Conservation (phyloP, 2,113 vertebrate species). For the Bagarius yarrelli region DNA sequence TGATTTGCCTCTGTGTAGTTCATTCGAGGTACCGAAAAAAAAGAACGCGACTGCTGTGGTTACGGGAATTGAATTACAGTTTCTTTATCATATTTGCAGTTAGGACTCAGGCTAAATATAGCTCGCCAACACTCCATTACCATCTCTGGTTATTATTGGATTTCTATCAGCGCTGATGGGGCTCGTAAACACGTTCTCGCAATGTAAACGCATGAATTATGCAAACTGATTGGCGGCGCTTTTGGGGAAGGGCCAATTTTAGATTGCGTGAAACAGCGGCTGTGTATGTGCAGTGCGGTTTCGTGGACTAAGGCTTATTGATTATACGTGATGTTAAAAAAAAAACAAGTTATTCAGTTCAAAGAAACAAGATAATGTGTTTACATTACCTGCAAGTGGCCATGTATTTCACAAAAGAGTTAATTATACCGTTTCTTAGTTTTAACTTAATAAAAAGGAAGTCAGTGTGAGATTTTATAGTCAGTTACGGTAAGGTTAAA, state of each 20-base stretch:
- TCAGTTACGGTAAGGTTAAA: too few relatives aligned
- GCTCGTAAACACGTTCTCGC: slow-evolving; percentile 50
- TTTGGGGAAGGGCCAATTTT: slow-evolving; percentile 14
- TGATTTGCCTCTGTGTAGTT: neutral
- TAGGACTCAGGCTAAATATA: slow-evolving; percentile 38
- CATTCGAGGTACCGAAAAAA: neutral
- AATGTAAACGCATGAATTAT: slow-evolving; percentile 65
- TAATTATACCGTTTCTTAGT: neutral
- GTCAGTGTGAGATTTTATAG: too few relatives aligned
- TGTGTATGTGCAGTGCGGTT: neutral
- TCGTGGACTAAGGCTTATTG: neutral
- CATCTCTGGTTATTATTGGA: slow-evolving; percentile 41
- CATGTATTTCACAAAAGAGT: neutral
- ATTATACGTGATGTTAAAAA: neutral
- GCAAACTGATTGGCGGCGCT: slow-evolving; percentile 40
- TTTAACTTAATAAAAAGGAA: neutral
- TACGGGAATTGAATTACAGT: slow-evolving; percentile 13
- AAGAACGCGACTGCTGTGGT: slow-evolving; percentile 10
- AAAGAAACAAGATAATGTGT: neutral
- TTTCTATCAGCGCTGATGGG: slow-evolving; percentile 45
- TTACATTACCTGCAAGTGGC: neutral
- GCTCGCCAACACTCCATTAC: slow-evolving; percentile 37
- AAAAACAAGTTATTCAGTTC: neutral
- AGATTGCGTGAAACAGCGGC: slow-evolving; percentile 21
- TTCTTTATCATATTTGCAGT: slow-evolving; percentile 29